Conservation (phyloP, 1,140 invertebrate genomes). For the Trissolcus basalis region DNA sequence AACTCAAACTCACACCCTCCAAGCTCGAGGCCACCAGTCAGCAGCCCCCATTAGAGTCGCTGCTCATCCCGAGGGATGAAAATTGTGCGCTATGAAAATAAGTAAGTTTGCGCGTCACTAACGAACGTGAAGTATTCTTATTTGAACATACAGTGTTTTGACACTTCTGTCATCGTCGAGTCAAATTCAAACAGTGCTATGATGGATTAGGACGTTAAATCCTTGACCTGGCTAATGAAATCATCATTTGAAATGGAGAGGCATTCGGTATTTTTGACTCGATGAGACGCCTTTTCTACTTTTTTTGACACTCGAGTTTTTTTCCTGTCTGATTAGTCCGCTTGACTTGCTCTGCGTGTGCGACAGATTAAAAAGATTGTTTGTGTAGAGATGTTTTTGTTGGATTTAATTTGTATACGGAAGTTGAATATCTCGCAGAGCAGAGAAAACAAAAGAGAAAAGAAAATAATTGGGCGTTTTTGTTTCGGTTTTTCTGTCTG, state of each 20-base stretch:
- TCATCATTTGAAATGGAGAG: background rate
- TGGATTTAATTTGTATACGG: slow-evolving; percentile 15
- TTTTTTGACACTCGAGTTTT: background rate
- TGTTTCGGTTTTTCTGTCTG: no score
- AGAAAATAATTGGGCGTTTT: no score
- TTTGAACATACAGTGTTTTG: slow-evolving; percentile 3
- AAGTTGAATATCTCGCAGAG: slow-evolving; percentile 7
- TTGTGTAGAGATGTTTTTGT: slow-evolving; percentile 15
- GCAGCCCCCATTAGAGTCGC: slow-evolving; percentile 36
- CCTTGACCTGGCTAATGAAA: background rate
- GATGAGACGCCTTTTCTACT: background rate
- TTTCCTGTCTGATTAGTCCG: background rate
- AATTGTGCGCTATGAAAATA: slow-evolving; percentile 57
- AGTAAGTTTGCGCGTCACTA: slow-evolving; percentile 39
- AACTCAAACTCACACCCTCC: slow-evolving; percentile 61
- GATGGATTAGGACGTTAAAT: slow-evolving; percentile 1
- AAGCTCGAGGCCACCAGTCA: slow-evolving; percentile 41
- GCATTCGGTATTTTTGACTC: background rate
- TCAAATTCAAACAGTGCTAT: background rate
- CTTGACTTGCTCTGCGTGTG: no score
- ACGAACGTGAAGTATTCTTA: no score
- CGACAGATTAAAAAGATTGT: slow-evolving; percentile 32
- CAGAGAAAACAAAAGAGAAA: background rate
- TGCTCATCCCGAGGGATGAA: slow-evolving; percentile 48
- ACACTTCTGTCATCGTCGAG: background rate